Base-by-base conservation (phyloP, 2,113 vertebrate genomes). In the Hydrochoerus hydrochaeris region DNA sequence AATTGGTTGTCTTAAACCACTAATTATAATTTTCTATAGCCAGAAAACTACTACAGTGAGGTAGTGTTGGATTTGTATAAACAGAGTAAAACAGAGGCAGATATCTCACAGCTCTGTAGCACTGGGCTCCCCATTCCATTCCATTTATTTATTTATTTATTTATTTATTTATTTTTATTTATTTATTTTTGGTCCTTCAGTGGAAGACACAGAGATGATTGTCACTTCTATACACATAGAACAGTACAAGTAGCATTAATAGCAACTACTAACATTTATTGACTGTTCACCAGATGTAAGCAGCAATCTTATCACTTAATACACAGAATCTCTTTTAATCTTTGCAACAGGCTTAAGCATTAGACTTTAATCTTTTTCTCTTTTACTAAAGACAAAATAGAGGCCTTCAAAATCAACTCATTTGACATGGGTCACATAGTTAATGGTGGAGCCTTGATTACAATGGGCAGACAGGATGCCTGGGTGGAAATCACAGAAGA, bases 151-250 rank as follows among this genome's bases (percentile, higher is more conserved):
- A n/a, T n/a, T n/a, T n/a, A n/a, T n/a, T n/a, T n/a, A n/a, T n/a
- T n/a, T n/a, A n/a, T n/a, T n/a, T n/a, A n/a, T n/a, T n/a, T n/a
- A n/a, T n/a, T n/a, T n/a, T n/a, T n/a, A n/a, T n/a, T n/a, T n/a
- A n/a, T n/a, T n/a, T n/a, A n/a, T 91, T 90, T 60, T 60, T 78
- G 54, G 32, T 22, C 85, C 38, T 88, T 91, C 22, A 17, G 16
- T 54, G 46, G 0, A 54, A 73, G 26, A 5, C 12, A 41, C 35
- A 35, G 0, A 28, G 7, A 58, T 28, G 44, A 57, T 1, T 19
- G 11, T 24, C 57, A 84, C 60, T 62, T n/a, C 13, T 77, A 0
- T 60, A 49, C 7, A 83, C 32, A 38, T 24, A 8, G 0, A 52
- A 69, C 0, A 73, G 11, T 3, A 38, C 28, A 46, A 63, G 20